A percentile compares a stretch with the other conserved stretches of the same genome.
These are phyloP conservation scores for Cetoscarus ocellatus DNA, from an alignment of 2,797 vertebrate genomes.

Conservation along the genomic window DNA sequence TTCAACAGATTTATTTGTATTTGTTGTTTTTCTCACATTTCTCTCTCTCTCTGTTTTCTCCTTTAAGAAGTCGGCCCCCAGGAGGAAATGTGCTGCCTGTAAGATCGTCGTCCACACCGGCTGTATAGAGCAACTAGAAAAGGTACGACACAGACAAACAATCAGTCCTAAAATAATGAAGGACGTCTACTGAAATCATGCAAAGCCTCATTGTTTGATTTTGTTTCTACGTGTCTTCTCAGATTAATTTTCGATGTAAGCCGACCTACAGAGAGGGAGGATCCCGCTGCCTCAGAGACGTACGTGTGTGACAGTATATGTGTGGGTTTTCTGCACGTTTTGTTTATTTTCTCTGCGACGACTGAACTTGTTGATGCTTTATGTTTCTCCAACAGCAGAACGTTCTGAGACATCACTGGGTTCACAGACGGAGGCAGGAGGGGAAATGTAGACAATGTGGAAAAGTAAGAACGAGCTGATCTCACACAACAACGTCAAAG, in stretches of 20 bases:
- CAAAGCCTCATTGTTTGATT: not conserved
- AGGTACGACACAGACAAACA: slow-evolving; percentile 80
- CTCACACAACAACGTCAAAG: slow-evolving; percentile 17
- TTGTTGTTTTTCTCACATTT: slow-evolving; percentile 60
- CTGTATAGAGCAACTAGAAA: slow-evolving; percentile 96
- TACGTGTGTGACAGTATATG: slow-evolving; percentile 66
- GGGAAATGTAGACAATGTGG: slow-evolving; percentile 98
- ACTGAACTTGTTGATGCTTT: not conserved
- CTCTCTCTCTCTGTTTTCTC: slow-evolving; percentile 63
- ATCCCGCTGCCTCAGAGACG: slow-evolving; percentile 93
- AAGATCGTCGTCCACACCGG: slow-evolving; percentile 96
- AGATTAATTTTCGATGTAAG: slow-evolving; percentile 99
- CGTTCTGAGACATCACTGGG: slow-evolving; percentile 96
- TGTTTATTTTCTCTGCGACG: not conserved
- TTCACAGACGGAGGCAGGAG: slow-evolving; percentile 95
- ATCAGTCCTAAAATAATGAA: not conserved
- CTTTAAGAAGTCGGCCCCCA: slow-evolving; percentile 95
- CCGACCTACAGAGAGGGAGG: slow-evolving; percentile 96
- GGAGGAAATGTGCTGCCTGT: slow-evolving; percentile 96
- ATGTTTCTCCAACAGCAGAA: slow-evolving; percentile 84
- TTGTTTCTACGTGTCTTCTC: slow-evolving; percentile 49
- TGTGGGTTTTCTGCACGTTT: not conserved
- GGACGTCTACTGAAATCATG: not conserved
- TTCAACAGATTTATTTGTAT: slow-evolving; percentile 1
- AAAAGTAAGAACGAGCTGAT: slow-evolving; percentile 84